Evolutionary conservation across 1,140 invertebrate genomes (phyloP).

Genomic region (Cydia amplana): DNA sequence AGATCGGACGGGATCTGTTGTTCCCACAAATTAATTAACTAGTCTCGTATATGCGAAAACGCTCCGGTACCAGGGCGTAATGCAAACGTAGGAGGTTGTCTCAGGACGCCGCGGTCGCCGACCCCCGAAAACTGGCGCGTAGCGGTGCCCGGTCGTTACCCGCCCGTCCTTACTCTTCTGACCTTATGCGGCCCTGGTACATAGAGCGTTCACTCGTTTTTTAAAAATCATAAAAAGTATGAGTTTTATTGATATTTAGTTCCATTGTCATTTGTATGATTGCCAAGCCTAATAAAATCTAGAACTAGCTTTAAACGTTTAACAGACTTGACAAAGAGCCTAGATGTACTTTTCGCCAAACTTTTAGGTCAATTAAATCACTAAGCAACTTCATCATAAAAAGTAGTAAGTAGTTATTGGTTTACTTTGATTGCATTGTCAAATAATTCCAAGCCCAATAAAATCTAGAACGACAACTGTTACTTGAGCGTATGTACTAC

Average conservation of each 20-base stretch:
- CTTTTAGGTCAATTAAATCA: not conserved
- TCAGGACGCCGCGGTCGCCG: conserved; percentile 69
- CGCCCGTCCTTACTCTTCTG: conserved; percentile 70
- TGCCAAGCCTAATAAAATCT: not conserved
- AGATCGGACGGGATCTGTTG: no score
- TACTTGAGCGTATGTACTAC: not conserved
- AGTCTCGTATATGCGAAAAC: conserved; percentile 32
- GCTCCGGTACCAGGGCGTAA: conserved; percentile 61
- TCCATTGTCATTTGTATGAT: not conserved
- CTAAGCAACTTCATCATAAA: not conserved
- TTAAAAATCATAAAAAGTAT: conserved; percentile 18
- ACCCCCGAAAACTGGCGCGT: conserved; percentile 74
- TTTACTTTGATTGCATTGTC: not conserved
- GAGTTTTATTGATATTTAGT: not conserved
- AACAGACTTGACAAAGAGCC: not conserved
- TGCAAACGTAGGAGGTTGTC: conserved; percentile 57
- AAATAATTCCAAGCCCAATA: not conserved
- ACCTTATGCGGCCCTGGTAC: conserved; percentile 74
- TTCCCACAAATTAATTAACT: no score
- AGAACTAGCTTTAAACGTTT: not conserved
- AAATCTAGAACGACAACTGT: not conserved
- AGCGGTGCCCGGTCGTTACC: conserved; percentile 77
- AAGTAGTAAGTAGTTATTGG: not conserved
- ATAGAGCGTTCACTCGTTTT: conserved; percentile 35
- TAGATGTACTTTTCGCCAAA: not conserved